phyloP scores from a whole-genome alignment of 2,888 invertebrate species.

The Drosophila lutescens region DNA sequence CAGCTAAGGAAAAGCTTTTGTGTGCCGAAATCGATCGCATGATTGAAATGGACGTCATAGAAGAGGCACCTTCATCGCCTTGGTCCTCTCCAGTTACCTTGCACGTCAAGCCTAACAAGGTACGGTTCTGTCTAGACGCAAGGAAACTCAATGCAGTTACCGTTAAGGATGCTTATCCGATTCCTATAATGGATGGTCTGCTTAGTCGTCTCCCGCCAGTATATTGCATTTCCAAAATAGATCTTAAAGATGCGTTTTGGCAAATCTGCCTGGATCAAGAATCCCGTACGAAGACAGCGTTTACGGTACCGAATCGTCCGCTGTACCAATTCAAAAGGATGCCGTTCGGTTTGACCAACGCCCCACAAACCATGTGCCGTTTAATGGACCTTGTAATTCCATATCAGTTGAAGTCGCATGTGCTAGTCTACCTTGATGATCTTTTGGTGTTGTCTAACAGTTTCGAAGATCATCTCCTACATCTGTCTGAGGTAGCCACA shows the following conservation, averaged over 20 bases:
- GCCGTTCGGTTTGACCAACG: too few species aligned
- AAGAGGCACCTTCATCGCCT: conserved; percentile 2
- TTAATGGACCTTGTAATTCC: neutral
- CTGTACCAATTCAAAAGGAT: too few species aligned
- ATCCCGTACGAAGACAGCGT: too few species aligned
- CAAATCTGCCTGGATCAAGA: too few species aligned
- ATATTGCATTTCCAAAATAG: conserved; percentile 4
- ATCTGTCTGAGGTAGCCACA: neutral
- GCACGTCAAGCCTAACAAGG: conserved; percentile 2
- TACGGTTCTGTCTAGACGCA: conserved; percentile 14
- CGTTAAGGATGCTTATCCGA: conserved; percentile 5
- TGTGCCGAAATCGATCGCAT: conserved; percentile 6
- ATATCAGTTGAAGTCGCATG: neutral
- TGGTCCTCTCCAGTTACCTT: conserved; percentile 11
- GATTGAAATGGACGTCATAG: conserved; percentile 9
- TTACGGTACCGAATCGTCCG: too few species aligned
- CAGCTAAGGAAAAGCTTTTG: conserved; percentile 9
- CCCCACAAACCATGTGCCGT: too few species aligned
- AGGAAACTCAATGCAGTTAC: conserved; percentile 9
- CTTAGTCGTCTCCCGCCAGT: conserved; percentile 1
- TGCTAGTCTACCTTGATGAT: neutral
- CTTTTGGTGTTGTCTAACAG: neutral
- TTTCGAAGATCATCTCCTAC: neutral
- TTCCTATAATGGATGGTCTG: conserved; percentile 6
- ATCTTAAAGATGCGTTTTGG: conserved; percentile 2